Evolutionary conservation across 2,888 invertebrate genomes (phyloP), one percentile per base, ranked within the genome.

Genomic region (Tromatobia lineatoria): DNA sequence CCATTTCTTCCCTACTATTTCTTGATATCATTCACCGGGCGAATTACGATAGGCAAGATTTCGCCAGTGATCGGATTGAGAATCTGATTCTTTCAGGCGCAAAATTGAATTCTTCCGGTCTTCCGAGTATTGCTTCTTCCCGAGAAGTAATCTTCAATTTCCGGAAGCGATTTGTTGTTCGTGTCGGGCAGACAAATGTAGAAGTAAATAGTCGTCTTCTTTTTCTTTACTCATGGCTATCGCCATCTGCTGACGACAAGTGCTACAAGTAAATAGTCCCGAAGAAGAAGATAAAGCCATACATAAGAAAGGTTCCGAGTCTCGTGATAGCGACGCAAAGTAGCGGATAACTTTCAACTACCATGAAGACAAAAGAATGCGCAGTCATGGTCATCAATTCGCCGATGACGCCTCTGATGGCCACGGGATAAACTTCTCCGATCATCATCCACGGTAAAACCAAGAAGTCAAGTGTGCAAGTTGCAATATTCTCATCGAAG

Each of bases 371-470:
- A 0, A 95, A 96, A 52, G 94, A 90, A 86, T 96, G 96, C 0
- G 96, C 96, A 0, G 94, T 94, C 90, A 96, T 96, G 0, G 96
- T 96, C 0, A 96, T 96, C 90, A 96, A 90, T 0, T 96, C 96
- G 0, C 96, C 96, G 3, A 96, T 94, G 8, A 96, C 94, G 0
- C 96, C 96, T 3, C 96, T 95, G 1, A 96, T 95, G 94, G 96
- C 93, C 0, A 93, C 95, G 0, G 96, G 96, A 92, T 96, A 96
- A 34, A 96, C 95, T 91, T 96, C 96, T n/a, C 96, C 96, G 78
- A 96, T 96, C 96, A 96, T 96, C 11, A 96, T 95, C 96, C 96
- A 96, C 0, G 96, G 96, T 20, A 96, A 95, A 54, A 96, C 96
- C 69, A 96, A 93, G 88, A 96, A 96, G 11, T 96, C 96, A 11